Evolutionary conservation across 2,888 invertebrate genomes (phyloP), one percentile per base, ranked within the genome.

Genomic region (Melieria picta): DNA sequence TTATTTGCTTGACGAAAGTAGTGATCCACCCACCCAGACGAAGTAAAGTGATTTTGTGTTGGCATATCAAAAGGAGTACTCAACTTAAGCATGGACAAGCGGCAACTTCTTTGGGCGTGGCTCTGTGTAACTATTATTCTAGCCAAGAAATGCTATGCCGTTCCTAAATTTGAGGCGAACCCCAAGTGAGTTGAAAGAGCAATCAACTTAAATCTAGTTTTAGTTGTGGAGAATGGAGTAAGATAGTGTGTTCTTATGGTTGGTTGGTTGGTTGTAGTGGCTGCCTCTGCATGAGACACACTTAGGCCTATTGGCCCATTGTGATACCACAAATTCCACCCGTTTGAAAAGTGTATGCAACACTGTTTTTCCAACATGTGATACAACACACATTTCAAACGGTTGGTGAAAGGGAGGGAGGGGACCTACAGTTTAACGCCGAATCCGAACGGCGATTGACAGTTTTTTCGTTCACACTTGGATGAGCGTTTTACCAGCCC

Each of bases 151-250:
- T 71, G 75, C n/a, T 74, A 72, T 1, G 81, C 79, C 5, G 76
- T 78, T 46, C 82, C 82, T 5, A 82, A 82, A 70, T 82, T 79
- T 70, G 82, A 80, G 47, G 77, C 66, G 30, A 78, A 76, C 55
- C 75, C 78, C 62, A 81, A 82, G 82, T 82, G 71, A 77, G 81
- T 77, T 69, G 43, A 62, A 16, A 58, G 13, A 63, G 3, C 7
- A 60, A 42, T 3, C 42, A 57, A 43, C 7, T 10, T 3, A n/a
- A 30, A 5, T 11, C 5, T 60, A 60, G 5, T 48, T 11, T 13
- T 16, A 5, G 4, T 10, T 42, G 30, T 16, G 9, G 4, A 3
- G 13, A 11, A 9, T 57, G 16, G 11, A 30, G 10, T 46, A 45
- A 56, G 47, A 30, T 16, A 13, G 42, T 66, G 10, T 57, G 45